Conservation (phyloP, 2,888 invertebrate species). For the Microplitis manilae region DNA sequence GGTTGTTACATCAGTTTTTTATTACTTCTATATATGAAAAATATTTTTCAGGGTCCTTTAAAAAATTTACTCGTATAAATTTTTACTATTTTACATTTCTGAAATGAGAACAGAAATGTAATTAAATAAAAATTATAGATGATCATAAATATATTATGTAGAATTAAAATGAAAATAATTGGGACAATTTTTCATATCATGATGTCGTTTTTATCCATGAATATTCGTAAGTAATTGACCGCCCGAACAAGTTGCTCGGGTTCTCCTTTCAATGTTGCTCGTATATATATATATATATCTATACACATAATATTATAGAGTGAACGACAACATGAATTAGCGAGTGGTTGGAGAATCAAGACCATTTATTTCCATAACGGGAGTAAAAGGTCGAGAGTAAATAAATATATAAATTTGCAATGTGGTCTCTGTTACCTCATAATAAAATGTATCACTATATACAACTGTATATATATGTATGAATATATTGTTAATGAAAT, state of each 20-base stretch:
- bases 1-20: slow-evolving; percentile 21
- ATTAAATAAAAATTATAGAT: not conserved
- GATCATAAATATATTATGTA: not conserved
- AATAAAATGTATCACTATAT: slow-evolving; percentile 9
- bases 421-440: slow-evolving; percentile 21
- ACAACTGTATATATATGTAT: not conserved
- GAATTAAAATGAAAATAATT: slow-evolving; percentile 16
- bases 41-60: not conserved
- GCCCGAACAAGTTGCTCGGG: slow-evolving; percentile 11
- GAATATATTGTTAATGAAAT: not conserved
- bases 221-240: slow-evolving; percentile 37
- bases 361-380: slow-evolving; percentile 51
- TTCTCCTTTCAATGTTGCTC: not conserved
- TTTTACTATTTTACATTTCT: no score
- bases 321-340: slow-evolving; percentile 11
- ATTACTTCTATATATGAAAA: not conserved
- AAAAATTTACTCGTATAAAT: no score
- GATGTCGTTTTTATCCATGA: slow-evolving; percentile 31
- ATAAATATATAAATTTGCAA: slow-evolving; percentile 47
- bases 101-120: not conserved
- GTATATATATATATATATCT: not conserved
- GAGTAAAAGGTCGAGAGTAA: slow-evolving; percentile 49
- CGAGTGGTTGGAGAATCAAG: slow-evolving; percentile 17
- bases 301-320: not conserved
- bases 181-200: slow-evolving; percentile 18